Base-by-base conservation (phyloP, 2,888 invertebrate genomes). In the Machimus rusticus region DNA sequence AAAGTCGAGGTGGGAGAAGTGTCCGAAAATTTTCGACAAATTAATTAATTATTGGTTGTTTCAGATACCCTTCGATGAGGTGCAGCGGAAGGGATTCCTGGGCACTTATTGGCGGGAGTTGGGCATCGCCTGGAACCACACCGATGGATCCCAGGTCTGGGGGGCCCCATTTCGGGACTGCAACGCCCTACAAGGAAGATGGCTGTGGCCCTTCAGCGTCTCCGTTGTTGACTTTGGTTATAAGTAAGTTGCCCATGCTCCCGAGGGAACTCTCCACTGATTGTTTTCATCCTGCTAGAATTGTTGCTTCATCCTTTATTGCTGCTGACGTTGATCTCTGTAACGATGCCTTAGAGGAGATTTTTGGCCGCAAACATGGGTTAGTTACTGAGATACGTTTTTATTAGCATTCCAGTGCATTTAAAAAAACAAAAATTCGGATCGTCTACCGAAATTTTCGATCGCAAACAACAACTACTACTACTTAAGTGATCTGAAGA, bases 301-400 rank as follows among this genome's bases (percentile, higher is more conserved):
- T 94, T 88, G 94, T 95, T 37, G 94, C 95, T 5, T 95, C 95
- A 51, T 92, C 95, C 12, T 95, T 95, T 90, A 94, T 94, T 87
- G 93, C 93, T 89, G 94, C 92, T 91, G 93, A 95, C 88, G 93
- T 96, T 89, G 94, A 97, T 92, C 96, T 96, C 88, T 97, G 97
- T 92, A 96, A 96, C 90, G 94, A 95, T 88, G 93, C 94, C 39
- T 94, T 96, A 91, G 93, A 94, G 90, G 95, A 95, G 88, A 94
- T 96, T 90, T 95, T 96, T 90, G 95, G 95, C 46, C 95, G 95
- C 37, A 93, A 93, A n/a, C 94, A 95, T 90, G 94, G 93, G 91
- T 95, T 16, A 79, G 28, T 57, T 43, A 81, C 9, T 46, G 19
- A 1, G 0, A 23, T n/a, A 23, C 12, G 14, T 14, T 14, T 55